Evolutionary conservation across 2,888 invertebrate genomes (phyloP).

Genomic region (Sylvicola cinctus): DNA sequence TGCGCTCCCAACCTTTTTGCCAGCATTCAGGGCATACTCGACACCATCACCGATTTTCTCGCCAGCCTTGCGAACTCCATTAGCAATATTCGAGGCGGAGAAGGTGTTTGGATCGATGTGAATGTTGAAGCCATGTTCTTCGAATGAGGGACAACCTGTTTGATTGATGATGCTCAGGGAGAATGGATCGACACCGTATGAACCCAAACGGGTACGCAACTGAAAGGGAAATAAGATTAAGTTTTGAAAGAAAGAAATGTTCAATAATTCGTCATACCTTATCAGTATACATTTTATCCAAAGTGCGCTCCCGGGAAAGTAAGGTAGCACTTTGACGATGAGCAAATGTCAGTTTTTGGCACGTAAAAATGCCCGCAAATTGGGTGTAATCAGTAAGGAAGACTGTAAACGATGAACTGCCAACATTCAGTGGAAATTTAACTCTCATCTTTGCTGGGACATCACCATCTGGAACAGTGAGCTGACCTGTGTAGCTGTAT

Average conservation of each 20-base stretch:
- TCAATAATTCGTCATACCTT: slow-evolving; percentile 29
- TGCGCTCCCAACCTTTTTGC: slow-evolving; percentile 33
- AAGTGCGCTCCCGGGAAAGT: slow-evolving; percentile 47
- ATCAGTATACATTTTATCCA: slow-evolving; percentile 48
- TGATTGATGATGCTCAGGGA: slow-evolving; percentile 56
- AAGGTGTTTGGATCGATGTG: slow-evolving; percentile 59
- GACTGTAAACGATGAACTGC: slow-evolving; percentile 51
- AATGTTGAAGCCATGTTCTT: slow-evolving; percentile 38
- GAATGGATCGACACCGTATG: slow-evolving; percentile 51
- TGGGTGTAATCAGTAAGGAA: slow-evolving; percentile 52
- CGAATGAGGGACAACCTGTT: slow-evolving; percentile 38
- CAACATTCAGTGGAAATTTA: slow-evolving; percentile 62
- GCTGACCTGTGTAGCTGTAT: slow-evolving; percentile 53
- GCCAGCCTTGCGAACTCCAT: slow-evolving; percentile 49
- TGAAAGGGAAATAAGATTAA: slow-evolving; percentile 15
- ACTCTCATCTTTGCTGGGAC: slow-evolving; percentile 53
- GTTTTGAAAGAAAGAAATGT: slow-evolving; percentile 1
- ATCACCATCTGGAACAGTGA: slow-evolving; percentile 40
- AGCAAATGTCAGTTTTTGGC: slow-evolving; percentile 49
- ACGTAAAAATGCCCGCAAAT: slow-evolving; percentile 59
- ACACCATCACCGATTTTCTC: slow-evolving; percentile 50
- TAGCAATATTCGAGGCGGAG: slow-evolving; percentile 48
- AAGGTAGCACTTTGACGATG: slow-evolving; percentile 64
- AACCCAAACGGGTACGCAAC: slow-evolving; percentile 39
- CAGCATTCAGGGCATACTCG: slow-evolving; percentile 45